phyloP scores from a whole-genome alignment of 1,140 invertebrate species.

The Portunus trituberculatus region DNA sequence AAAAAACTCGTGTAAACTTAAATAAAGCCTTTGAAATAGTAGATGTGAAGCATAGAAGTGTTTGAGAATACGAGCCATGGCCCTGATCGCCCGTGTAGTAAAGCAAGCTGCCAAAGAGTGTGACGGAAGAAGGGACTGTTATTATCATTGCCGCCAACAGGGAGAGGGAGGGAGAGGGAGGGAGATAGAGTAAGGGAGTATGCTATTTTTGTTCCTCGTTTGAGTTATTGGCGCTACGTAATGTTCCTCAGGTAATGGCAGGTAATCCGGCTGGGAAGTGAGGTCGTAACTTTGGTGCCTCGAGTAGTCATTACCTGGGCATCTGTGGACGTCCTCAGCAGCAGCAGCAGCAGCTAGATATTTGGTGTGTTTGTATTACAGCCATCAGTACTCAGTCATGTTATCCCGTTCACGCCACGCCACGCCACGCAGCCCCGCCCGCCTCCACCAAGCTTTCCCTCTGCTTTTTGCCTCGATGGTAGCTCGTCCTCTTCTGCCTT shows the following conservation, averaged over 20 bases:
- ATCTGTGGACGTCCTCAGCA: not conserved
- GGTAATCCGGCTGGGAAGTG: not conserved
- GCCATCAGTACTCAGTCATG: not conserved
- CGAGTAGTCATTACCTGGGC: not conserved
- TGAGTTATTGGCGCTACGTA: not conserved
- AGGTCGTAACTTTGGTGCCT: constrained; percentile 10
- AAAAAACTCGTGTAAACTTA: too few species aligned
- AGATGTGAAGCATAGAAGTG: too few species aligned
- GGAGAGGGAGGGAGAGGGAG: not conserved
- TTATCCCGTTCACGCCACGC: not conserved
- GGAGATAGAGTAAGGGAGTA: not conserved
- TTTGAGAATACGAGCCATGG: too few species aligned
- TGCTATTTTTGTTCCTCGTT: not conserved
- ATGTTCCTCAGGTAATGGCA: constrained; percentile 11
- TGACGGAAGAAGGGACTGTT: not conserved
- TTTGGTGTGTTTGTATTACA: not conserved
- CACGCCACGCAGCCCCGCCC: too few species aligned
- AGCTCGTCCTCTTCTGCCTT: too few species aligned
- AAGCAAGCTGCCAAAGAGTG: not conserved
- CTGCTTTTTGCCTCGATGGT: too few species aligned
- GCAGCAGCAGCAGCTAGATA: not conserved
- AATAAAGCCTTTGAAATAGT: too few species aligned
- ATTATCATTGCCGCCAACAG: too few species aligned
- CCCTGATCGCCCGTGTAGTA: too few species aligned
- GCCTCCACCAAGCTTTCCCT: too few species aligned